A percentile compares a stretch with the other conserved stretches of the same genome.
phyloP scores from a whole-genome alignment of 2,888 invertebrate genomes.

The Chrysolina haemoptera region DNA sequence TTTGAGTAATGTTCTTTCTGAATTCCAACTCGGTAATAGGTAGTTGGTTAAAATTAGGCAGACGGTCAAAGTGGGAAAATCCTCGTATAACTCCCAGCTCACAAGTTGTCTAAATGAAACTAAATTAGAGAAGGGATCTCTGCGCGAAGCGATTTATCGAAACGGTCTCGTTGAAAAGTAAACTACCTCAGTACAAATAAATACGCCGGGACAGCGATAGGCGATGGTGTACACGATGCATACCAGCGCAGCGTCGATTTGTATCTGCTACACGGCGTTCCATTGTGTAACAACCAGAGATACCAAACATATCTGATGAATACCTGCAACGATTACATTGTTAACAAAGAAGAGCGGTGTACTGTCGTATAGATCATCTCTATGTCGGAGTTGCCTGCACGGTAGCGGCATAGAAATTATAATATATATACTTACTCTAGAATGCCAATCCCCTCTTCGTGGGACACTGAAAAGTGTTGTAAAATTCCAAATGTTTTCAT shows the following conservation, averaged over 20 bases:
- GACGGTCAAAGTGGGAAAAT: no score
- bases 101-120: constrained; percentile 43
- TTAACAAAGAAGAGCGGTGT: constrained; percentile 1
- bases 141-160: constrained; percentile 64
- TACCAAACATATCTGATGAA: constrained; percentile 44
- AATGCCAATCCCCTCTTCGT: no score
- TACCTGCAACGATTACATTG: constrained; percentile 16
- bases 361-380: not conserved
- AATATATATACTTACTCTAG: no score
- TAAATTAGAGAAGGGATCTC: constrained; percentile 33
- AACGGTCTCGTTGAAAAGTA: constrained; percentile 63
- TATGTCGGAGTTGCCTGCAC: not conserved
- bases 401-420: no score
- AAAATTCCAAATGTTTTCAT: no score
- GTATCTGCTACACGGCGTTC: constrained; percentile 57
- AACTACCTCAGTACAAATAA: constrained; percentile 63
- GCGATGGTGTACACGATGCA: constrained; percentile 60
- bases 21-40: no score
- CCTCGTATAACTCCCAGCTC: not conserved
- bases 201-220: constrained; percentile 53
- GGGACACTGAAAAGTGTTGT: no score
- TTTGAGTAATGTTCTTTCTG: no score
- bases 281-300: constrained; percentile 56
- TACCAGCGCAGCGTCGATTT: constrained; percentile 52
- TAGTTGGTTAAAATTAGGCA: no score